Evolutionary conservation across 2,797 vertebrate species (phyloP).

Genomic region (Parambassis ranga): DNA sequence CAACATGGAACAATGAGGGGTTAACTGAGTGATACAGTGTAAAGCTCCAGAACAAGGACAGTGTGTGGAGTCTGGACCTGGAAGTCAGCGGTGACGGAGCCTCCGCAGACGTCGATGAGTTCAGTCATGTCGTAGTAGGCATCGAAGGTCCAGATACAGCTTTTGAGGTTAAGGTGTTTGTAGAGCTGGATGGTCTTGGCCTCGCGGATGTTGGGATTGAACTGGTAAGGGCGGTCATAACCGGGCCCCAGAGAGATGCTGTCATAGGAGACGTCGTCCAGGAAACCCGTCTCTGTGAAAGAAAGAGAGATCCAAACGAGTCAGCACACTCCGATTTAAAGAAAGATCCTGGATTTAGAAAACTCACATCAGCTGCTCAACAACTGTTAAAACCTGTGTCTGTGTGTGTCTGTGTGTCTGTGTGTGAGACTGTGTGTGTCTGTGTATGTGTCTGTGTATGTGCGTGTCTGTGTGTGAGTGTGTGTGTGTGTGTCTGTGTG

Average conservation of each 20-base stretch:
- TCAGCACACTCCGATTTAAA: too few relatives aligned
- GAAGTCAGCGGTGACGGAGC: conserved; percentile 95
- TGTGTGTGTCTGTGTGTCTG: too few relatives aligned
- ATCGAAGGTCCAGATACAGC: conserved; percentile 98
- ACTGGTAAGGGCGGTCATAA: conserved; percentile 94
- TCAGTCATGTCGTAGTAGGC: conserved; percentile 98
- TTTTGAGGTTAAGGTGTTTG: conserved; percentile 97
- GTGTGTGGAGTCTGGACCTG: too few relatives aligned
- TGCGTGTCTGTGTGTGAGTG: too few relatives aligned
- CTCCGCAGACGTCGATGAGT: conserved; percentile 94
- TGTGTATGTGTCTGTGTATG: too few relatives aligned
- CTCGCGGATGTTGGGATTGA: conserved; percentile 87
- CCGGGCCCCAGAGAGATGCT: conserved; percentile 88
- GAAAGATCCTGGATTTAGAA: too few relatives aligned
- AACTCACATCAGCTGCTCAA: too few relatives aligned
- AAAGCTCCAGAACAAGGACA: background rate
- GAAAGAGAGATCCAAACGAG: too few relatives aligned
- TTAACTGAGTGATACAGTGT: background rate
- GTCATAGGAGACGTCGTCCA: conserved; percentile 86
- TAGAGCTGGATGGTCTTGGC: conserved; percentile 92
- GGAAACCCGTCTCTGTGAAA: conserved; percentile 89
- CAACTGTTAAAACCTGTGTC: too few relatives aligned
- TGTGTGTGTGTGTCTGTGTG: too few relatives aligned
- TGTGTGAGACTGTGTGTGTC: too few relatives aligned
- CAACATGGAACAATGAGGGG: too few relatives aligned